Evolutionary conservation across 2,797 vertebrate genomes (phyloP).

Genomic region (Chelmon rostratus): DNA sequence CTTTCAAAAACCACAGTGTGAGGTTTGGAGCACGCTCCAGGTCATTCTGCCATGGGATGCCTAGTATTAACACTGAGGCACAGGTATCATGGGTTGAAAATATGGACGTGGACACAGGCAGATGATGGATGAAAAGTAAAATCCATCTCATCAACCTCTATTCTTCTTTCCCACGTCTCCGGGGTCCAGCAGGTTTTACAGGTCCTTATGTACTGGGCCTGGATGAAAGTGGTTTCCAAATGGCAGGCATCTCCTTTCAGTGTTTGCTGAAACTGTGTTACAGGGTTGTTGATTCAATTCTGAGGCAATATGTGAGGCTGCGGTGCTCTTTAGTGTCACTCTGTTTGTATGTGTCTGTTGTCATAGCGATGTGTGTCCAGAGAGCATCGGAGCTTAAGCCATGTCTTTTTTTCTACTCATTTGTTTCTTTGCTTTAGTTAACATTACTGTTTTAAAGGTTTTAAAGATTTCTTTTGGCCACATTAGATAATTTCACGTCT

Average conservation of each 20-base stretch:
- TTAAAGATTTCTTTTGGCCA: background rate
- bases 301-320: slow-evolving; percentile 38
- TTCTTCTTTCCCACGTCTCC: background rate
- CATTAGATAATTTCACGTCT: background rate
- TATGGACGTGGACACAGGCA: slow-evolving; percentile 3
- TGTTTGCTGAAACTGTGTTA: slow-evolving; percentile 53
- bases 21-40: background rate
- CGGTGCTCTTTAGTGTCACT: slow-evolving; percentile 28
- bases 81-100: background rate
- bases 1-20: background rate
- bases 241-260: slow-evolving; percentile 11
- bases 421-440: background rate
- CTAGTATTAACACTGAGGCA: background rate
- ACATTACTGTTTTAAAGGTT: background rate
- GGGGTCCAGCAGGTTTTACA: slow-evolving; percentile 18
- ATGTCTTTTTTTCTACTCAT: background rate
- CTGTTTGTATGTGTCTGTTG: slow-evolving; percentile 10
- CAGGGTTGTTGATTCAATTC: slow-evolving; percentile 61
- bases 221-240: slow-evolving; percentile 42
- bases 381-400: background rate
- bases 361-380: background rate
- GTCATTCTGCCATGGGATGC: background rate
- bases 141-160: slow-evolving; percentile 17
- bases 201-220: slow-evolving; percentile 5
- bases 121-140: slow-evolving; percentile 10